A percentile compares a stretch with the other conserved stretches of the same genome.
Evolutionary conservation across 2,888 invertebrate species (phyloP).

Genomic region (Orchesellides sinensis): DNA sequence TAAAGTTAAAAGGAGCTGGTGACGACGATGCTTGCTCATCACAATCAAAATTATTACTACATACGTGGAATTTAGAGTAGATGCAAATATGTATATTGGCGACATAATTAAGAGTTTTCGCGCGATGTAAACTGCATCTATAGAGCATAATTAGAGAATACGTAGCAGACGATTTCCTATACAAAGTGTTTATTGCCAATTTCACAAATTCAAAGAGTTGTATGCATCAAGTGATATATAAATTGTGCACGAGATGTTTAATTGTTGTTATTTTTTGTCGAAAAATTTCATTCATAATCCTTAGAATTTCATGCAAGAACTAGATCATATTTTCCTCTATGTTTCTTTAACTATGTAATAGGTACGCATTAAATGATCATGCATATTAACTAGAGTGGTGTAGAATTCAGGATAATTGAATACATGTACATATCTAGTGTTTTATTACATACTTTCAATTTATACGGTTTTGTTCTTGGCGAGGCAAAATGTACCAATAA

Average conservation of each 20-base stretch:
- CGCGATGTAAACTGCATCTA: no score
- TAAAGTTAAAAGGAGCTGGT: no score
- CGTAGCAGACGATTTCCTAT: background rate
- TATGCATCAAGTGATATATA: no score
- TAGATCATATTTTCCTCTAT: conserved; percentile 42
- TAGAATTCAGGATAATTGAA: background rate
- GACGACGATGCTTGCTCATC: no score
- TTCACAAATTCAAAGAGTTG: conserved; percentile 3
- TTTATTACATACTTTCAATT: conserved; percentile 13
- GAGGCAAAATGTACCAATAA: conserved; percentile 16
- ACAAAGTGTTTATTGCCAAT: background rate
- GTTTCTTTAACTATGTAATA: background rate
- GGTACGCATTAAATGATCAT: background rate
- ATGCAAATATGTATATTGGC: no score
- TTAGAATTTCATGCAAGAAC: conserved; percentile 1
- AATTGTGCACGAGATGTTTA: no score
- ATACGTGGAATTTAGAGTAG: no score
- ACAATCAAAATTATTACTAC: no score
- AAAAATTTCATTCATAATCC: no score
- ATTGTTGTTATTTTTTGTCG: no score
- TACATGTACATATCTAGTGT: background rate
- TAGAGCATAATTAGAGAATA: no score
- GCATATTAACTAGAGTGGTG: background rate
- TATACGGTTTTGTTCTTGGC: conserved; percentile 38
- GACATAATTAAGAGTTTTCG: no score